These are phyloP conservation scores for Strix aluco DNA, from an alignment of 2,113 vertebrate species.

Conservation along the genomic window DNA sequence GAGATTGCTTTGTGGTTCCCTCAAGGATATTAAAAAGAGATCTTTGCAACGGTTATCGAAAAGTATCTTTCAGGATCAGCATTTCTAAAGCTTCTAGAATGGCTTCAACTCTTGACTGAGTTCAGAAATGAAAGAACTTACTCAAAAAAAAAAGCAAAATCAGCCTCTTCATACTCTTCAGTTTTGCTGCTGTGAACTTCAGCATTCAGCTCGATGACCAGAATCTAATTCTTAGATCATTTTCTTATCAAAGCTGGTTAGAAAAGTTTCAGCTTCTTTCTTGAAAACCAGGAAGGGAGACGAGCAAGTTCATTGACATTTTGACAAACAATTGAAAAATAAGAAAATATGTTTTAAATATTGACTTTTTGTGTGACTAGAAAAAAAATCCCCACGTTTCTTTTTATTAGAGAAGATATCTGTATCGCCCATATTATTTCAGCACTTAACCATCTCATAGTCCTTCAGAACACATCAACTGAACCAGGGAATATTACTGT, in stretches of 20 bases:
- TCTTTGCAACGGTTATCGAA: conserved; percentile 28
- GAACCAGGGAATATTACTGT: neutral
- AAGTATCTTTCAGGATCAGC: conserved; percentile 31
- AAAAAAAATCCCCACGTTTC: neutral
- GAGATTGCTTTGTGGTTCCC: neutral
- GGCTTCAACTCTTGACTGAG: neutral
- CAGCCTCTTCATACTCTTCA: neutral
- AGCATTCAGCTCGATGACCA: neutral
- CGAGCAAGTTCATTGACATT: neutral
- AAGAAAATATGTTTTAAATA: neutral
- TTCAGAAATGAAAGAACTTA: neutral
- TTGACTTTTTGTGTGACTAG: neutral
- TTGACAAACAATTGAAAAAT: neutral
- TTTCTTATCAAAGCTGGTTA: neutral
- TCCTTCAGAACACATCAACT: neutral
- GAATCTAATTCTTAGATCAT: neutral
- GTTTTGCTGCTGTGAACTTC: neutral
- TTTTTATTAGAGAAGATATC: neutral
- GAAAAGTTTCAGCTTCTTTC: neutral
- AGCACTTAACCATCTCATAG: neutral
- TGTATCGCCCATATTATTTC: neutral
- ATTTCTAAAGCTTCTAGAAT: conserved; percentile 8
- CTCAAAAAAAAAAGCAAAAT: neutral
- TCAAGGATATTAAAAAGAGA: conserved; percentile 49
- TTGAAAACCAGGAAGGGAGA: neutral